phyloP scores from a whole-genome alignment of 2,113 vertebrate genomes.

The Hippocampus mohnikei region DNA sequence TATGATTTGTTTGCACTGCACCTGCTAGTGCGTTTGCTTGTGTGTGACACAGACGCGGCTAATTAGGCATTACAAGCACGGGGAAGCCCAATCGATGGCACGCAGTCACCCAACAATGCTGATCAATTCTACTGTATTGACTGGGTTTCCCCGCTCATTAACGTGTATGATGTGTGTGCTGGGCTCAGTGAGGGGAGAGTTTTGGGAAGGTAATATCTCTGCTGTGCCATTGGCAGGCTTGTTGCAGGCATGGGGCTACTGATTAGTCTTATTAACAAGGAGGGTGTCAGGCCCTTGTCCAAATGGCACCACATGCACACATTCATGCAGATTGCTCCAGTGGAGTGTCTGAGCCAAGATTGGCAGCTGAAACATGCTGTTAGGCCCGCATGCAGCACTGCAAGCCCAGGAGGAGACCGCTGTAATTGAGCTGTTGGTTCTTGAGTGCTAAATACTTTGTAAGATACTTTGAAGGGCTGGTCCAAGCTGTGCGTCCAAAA shows the following conservation, averaged over 20 bases:
- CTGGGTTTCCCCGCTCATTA: slow-evolving; percentile 67
- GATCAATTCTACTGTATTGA: slow-evolving; percentile 71
- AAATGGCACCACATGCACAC: slow-evolving; percentile 83
- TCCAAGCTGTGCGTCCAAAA: slow-evolving; percentile 10
- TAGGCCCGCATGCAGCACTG: slow-evolving; percentile 78
- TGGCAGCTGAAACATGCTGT: slow-evolving; percentile 86
- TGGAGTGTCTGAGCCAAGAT: slow-evolving; percentile 78
- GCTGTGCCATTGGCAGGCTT: slow-evolving; percentile 83
- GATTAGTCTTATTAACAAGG: slow-evolving; percentile 97
- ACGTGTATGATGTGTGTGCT: slow-evolving; percentile 39
- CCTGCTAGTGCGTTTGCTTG: slow-evolving; percentile 53
- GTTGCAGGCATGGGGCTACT: slow-evolving; percentile 93
- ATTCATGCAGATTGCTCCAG: slow-evolving; percentile 38
- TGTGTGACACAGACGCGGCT: slow-evolving; percentile 52
- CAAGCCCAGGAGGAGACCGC: slow-evolving; percentile 90
- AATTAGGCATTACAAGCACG: slow-evolving; percentile 63
- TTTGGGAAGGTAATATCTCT: slow-evolving; percentile 80
- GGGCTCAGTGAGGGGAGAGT: slow-evolving; percentile 75
- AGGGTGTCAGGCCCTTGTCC: slow-evolving; percentile 88
- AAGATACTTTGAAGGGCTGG: slow-evolving; percentile 27
- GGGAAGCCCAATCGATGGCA: slow-evolving; percentile 64
- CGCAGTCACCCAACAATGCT: slow-evolving; percentile 62
- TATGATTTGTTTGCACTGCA: slow-evolving; percentile 48
- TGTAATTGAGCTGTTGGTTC: slow-evolving; percentile 85
- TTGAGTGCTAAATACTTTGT: slow-evolving; percentile 78